These are phyloP conservation scores for Danionella cerebrum DNA, from an alignment of 2,113 vertebrate genomes.

Conservation along the genomic window DNA sequence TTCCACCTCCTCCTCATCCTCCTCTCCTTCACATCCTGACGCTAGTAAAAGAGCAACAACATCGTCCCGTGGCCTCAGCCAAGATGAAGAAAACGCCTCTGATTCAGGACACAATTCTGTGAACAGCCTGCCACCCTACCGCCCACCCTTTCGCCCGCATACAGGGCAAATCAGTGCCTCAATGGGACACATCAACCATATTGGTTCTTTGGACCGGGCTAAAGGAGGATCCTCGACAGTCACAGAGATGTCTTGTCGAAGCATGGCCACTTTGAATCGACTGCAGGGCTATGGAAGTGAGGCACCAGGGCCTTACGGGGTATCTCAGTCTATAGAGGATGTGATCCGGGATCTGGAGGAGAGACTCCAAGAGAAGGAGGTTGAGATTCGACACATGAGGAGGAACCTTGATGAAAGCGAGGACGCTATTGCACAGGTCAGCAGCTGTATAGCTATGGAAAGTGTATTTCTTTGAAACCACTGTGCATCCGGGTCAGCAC, in stretches of 20 bases:
- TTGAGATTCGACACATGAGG: conserved; percentile 84
- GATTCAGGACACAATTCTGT: conserved; percentile 88
- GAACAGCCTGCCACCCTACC: conserved; percentile 82
- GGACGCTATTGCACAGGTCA: conserved; percentile 85
- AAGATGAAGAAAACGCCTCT: conserved; percentile 75
- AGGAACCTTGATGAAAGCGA: conserved; percentile 83
- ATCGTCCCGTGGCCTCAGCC: conserved; percentile 59
- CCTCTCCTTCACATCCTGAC: conserved; percentile 68
- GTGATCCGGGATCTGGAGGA: conserved; percentile 83
- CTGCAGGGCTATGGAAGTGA: conserved; percentile 70
- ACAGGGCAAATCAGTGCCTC: conserved; percentile 86
- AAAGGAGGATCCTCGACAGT: conserved; percentile 61
- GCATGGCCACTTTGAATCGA: conserved; percentile 77
- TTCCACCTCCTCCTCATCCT: conserved; percentile 76
- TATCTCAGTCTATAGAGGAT: conserved; percentile 80
- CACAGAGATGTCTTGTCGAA: conserved; percentile 68
- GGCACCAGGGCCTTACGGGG: conserved; percentile 80
- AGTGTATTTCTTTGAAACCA: no score
- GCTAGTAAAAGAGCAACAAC: conserved; percentile 57
- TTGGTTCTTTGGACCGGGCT: conserved; percentile 81
- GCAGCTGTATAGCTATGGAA: neutral
- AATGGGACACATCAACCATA: conserved; percentile 90
- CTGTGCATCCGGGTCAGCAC: no score
- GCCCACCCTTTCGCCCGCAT: conserved; percentile 74
- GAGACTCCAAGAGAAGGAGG: conserved; percentile 79